Conservation (phyloP, 1,140 invertebrate genomes). For the Leptinotarsa texana region DNA sequence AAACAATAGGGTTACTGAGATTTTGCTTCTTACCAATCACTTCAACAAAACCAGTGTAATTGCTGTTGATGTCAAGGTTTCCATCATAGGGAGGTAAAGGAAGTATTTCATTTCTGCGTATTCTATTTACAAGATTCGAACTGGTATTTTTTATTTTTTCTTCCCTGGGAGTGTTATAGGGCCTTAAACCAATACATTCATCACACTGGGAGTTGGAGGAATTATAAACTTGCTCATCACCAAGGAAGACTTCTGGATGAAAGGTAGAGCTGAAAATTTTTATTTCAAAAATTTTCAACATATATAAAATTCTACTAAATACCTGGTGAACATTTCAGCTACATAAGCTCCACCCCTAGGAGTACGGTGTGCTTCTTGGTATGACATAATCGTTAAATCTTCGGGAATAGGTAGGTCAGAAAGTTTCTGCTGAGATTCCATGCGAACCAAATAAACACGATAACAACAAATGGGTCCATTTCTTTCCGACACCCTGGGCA, state of each 20-base stretch:
- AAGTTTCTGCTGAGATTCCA: conserved; percentile 67
- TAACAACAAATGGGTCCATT: conserved; percentile 88
- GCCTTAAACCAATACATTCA: conserved; percentile 59
- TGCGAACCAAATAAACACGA: conserved; percentile 75
- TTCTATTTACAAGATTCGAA: conserved; percentile 44
- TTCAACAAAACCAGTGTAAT: conserved; percentile 84
- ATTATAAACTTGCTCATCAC: conserved; percentile 63
- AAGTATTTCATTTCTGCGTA: conserved; percentile 43
- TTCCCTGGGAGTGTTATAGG: conserved; percentile 54
- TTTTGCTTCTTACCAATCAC: conserved; percentile 66
- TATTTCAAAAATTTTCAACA: not conserved
- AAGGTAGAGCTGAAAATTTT: conserved; percentile 58
- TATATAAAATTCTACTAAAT: not conserved
- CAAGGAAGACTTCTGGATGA: conserved; percentile 67
- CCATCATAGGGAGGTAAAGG: conserved; percentile 66
- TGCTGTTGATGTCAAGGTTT: conserved; percentile 70
- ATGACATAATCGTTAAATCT: conserved; percentile 69
- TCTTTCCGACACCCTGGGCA: conserved; percentile 77
- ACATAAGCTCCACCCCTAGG: conserved; percentile 73
- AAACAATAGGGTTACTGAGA: too few species aligned
- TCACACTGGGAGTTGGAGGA: conserved; percentile 56
- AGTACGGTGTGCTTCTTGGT: conserved; percentile 71
- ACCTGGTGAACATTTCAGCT: conserved; percentile 79
- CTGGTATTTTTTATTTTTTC: conserved; percentile 39
- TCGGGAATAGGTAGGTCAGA: conserved; percentile 69